Evolutionary conservation across 2,888 invertebrate genomes (phyloP).

Genomic region (Dendrolimus houi): DNA sequence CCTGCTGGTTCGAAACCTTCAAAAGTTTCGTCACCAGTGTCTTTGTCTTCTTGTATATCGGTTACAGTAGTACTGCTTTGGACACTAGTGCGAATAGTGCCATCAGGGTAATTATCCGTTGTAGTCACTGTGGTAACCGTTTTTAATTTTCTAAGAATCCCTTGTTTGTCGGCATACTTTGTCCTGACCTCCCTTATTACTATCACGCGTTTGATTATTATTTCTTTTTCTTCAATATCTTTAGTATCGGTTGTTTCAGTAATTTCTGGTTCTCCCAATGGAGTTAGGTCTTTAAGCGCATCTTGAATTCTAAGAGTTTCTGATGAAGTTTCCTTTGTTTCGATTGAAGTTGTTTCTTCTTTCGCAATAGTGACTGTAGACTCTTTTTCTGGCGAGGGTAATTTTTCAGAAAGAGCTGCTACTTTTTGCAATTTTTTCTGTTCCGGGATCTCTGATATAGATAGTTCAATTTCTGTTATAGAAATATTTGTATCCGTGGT

Average conservation of each 20-base stretch:
- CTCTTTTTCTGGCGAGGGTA: no score
- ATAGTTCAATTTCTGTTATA: conserved; percentile 10
- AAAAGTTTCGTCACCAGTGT: conserved; percentile 18
- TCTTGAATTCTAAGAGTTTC: no score
- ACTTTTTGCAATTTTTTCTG: no score
- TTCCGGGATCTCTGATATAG: no score
- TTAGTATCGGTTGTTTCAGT: conserved; percentile 11
- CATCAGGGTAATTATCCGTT: conserved; percentile 28
- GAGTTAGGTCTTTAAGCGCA: conserved; percentile 5
- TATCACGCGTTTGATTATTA: conserved; percentile 8
- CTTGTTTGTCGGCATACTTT: conserved; percentile 18
- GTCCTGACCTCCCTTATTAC: conserved; percentile 15
- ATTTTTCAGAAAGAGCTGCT: no score
- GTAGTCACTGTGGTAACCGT: conserved; percentile 21
- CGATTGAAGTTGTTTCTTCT: neutral
- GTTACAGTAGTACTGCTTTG: conserved; percentile 22
- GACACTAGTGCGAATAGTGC: conserved; percentile 18
- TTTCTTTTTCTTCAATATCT: conserved; percentile 12
- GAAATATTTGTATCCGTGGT: conserved; percentile 21
- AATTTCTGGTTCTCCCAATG: conserved; percentile 12
- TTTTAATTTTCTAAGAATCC: conserved; percentile 20
- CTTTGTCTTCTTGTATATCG: conserved; percentile 11
- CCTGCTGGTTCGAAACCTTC: conserved; percentile 33
- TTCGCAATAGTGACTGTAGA: no score
- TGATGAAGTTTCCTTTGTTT: conserved; percentile 1